A percentile compares a stretch with the other conserved stretches of the same genome.
Conservation (phyloP, 2,113 vertebrate species). For the Glareola pratincola region DNA sequence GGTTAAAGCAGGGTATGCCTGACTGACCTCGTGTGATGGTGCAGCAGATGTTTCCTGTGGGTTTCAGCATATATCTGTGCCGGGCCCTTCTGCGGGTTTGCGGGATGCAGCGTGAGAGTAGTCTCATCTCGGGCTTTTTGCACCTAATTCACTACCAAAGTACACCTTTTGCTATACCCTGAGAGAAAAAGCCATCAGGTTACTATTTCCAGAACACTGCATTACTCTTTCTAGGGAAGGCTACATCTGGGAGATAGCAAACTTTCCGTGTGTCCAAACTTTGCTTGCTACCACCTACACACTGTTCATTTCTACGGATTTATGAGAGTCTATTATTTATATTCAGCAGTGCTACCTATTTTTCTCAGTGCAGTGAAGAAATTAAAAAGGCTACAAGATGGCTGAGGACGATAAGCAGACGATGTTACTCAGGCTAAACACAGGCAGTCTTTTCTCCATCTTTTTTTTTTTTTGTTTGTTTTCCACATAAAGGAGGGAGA, state of each 20-base stretch:
- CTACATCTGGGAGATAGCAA: neutral
- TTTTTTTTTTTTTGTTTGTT: neutral
- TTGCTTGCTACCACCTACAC: neutral
- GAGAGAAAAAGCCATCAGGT: neutral
- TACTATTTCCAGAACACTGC: neutral
- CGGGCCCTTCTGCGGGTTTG: neutral
- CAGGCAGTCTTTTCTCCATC: neutral
- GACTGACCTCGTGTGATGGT: conserved; percentile 9
- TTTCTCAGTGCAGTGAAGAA: neutral
- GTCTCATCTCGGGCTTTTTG: neutral
- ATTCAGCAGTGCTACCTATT: neutral
- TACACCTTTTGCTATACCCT: neutral
- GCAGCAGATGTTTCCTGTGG: conserved; percentile 22
- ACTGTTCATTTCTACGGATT: neutral
- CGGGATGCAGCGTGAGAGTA: rapidly evolving
- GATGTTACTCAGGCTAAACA: neutral
- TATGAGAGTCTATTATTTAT: neutral
- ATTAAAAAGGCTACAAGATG: neutral
- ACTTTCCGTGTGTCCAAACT: neutral
- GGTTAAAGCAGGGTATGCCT: conserved; percentile 1
- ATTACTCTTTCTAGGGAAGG: neutral
- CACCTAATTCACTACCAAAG: neutral
- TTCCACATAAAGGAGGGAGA: rapidly evolving
- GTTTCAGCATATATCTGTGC: conserved; percentile 11
- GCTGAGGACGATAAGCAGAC: neutral